Evolutionary conservation across 1,140 invertebrate genomes (phyloP).

Genomic region (Subanguina moxae): DNA sequence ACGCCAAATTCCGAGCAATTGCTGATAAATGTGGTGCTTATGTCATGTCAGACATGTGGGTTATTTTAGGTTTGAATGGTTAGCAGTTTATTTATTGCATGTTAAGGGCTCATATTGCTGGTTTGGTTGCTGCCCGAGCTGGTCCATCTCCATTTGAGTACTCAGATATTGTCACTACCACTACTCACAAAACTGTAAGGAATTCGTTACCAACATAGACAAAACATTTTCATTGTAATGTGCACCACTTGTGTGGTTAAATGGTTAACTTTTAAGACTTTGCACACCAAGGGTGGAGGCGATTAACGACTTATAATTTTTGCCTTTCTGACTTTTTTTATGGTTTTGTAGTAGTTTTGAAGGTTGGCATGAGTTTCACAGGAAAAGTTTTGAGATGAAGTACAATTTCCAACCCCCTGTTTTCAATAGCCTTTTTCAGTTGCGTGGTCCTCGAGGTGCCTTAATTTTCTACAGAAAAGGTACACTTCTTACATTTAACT

Average conservation of each 20-base stretch:
- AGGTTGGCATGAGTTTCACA: too few species aligned
- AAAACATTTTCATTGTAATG: too few species aligned
- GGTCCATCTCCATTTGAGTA: slow-evolving; percentile 86
- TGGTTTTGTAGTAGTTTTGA: too few species aligned
- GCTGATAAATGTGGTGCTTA: slow-evolving; percentile 79
- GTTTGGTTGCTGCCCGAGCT: slow-evolving; percentile 73
- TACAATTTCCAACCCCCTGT: too few species aligned
- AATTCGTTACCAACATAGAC: too few species aligned
- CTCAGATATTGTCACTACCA: slow-evolving; percentile 75
- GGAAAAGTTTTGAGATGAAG: too few species aligned
- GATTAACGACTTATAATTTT: too few species aligned
- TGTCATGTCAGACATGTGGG: slow-evolving; percentile 91
- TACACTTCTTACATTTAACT: background rate
- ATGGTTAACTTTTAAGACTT: too few species aligned
- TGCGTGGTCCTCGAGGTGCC: slow-evolving; percentile 73
- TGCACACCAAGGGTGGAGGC: too few species aligned
- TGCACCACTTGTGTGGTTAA: too few species aligned
- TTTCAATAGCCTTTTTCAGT: slow-evolving; percentile 20
- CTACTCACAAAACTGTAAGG: slow-evolving; percentile 26
- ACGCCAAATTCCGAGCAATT: slow-evolving; percentile 78
- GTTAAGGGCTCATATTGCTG: background rate
- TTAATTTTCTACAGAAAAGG: slow-evolving; percentile 60
- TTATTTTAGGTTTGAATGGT: slow-evolving; percentile 74
- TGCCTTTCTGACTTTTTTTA: too few species aligned
- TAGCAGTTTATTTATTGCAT: too few species aligned